Conservation (phyloP, 2,888 invertebrate species). For the Eristalinus sepulchralis region DNA sequence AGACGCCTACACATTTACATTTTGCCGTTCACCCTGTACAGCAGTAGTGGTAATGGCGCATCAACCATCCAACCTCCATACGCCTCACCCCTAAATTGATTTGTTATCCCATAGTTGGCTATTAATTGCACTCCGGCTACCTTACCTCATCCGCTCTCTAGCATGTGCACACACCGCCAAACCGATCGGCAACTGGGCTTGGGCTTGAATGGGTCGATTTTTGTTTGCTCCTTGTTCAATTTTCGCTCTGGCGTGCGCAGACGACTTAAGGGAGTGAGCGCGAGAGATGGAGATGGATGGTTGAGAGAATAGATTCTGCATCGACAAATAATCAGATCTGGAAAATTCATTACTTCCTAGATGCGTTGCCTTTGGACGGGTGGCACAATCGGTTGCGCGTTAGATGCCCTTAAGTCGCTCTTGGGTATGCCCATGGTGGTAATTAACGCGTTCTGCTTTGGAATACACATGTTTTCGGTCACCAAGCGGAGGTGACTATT, state of each 20-base stretch:
- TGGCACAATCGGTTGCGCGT: background rate
- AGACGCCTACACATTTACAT: background rate
- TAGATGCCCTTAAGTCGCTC: conserved; percentile 16
- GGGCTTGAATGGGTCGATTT: conserved; percentile 49
- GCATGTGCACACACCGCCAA: background rate
- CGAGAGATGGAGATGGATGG: conserved; percentile 17
- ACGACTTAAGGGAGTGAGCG: conserved; percentile 41
- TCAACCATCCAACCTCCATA: conserved; percentile 21
- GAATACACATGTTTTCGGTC: conserved; percentile 24
- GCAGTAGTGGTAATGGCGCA: background rate
- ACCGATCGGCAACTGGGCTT: conserved; percentile 33
- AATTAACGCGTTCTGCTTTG: conserved; percentile 26
- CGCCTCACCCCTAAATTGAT: conserved; percentile 49
- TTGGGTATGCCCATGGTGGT: conserved; percentile 18
- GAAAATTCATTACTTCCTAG: conserved; percentile 40
- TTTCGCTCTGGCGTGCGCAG: conserved; percentile 6
- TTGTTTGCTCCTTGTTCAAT: conserved; percentile 48
- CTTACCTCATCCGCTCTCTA: background rate
- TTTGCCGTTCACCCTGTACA: background rate
- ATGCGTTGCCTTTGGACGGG: background rate
- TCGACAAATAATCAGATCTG: conserved; percentile 62
- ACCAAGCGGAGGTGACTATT: conserved; percentile 24
- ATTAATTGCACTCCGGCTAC: conserved; percentile 55
- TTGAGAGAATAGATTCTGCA: conserved; percentile 46
- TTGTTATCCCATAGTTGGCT: conserved; percentile 63